Base-by-base conservation (phyloP, 2,797 vertebrate genomes). In the Tragopan temminckii region DNA sequence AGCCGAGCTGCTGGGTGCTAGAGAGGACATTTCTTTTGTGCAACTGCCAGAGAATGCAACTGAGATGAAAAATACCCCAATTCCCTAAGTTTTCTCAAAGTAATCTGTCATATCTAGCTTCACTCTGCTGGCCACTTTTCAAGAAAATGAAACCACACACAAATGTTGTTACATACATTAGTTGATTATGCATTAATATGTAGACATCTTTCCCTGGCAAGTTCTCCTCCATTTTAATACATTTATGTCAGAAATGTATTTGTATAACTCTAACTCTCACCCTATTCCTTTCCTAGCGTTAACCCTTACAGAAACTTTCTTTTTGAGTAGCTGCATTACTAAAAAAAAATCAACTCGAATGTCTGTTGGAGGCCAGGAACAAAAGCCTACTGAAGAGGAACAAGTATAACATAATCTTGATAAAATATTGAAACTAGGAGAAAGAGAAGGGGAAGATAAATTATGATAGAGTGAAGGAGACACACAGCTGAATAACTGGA, bases 1-100 rank as follows among this genome's bases (percentile, higher is more conserved):
- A 95, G 52, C 63, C 84, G 59, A 93, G 78, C 53, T 88, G 25
- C 71, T 75, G 66, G 68, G 61, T 86, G 80, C 78, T 90, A 74
- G 57, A 92, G 11, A 53, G 25, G 68, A 83, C 31, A 71, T 85
- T 27, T 85, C 80, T 92, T 90, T 85, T 90, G 78, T 87, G n/a
- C 78, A 27, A 24, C 77, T 87, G 78, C 62, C 81, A 93, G 50
- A 82, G n/a, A 88, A 88, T 18, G n/a, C 33, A 90, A 70, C 77
- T 19, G 78, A 89, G 64, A 84, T 27, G 80, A 82, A 80, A 61
- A 48, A 24, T 3, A 59, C 23, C 2, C 0, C 31, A 77, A 71
- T 77, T 61, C 75, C 61, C 64, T 6, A 88, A 72, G 71, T 75
- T 76, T 66, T 66, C 84, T 85, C 48, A 80, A 62, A 86, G 35